Percentiles rank a stretch among this genome's conserved stretches.
Conservation (phyloP, 2,797 vertebrate species). For the Lerista edwardsae region DNA sequence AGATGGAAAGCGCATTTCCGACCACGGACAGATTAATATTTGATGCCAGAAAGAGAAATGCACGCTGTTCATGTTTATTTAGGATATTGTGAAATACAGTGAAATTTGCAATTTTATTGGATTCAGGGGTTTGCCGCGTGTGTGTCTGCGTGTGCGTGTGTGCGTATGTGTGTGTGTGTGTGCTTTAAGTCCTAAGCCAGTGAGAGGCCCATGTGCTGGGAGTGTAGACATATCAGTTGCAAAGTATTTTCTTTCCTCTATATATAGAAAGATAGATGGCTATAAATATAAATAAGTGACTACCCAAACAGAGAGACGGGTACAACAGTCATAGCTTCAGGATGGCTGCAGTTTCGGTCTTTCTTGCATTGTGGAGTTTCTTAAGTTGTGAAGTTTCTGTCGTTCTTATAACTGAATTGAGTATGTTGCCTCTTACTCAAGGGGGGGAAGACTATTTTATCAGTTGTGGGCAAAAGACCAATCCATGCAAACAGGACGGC, state of each 20-base stretch:
- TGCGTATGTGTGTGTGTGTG: conserved; percentile 20
- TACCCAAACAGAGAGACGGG: background rate
- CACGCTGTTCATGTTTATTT: conserved; percentile 94
- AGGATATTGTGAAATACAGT: conserved; percentile 96
- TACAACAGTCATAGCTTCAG: background rate
- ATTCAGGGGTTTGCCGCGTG: conserved; percentile 78
- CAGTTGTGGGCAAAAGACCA: conserved; percentile 28
- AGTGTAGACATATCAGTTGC: conserved; percentile 64
- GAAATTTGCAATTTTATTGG: conserved; percentile 99
- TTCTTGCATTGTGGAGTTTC: conserved; percentile 75
- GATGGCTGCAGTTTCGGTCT: conserved; percentile 65
- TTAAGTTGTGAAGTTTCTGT: conserved; percentile 72
- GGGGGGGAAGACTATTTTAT: conserved; percentile 70
- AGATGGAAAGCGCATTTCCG: conserved; percentile 80
- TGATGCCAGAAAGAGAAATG: conserved; percentile 91
- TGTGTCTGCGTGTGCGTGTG: conserved; percentile 1
- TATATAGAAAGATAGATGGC: conserved; percentile 47
- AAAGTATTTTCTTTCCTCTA: background rate
- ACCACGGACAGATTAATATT: conserved; percentile 94
- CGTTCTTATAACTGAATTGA: conserved; percentile 78
- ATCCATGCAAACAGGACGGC: background rate
- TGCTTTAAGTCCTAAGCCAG: conserved; percentile 81
- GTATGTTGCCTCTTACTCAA: conserved; percentile 69
- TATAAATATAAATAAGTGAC: conserved; percentile 52
- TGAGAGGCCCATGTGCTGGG: conserved; percentile 69